phyloP scores from a whole-genome alignment of 2,113 vertebrate genomes.

The zebrafish (Danio rerio) region DNA sequence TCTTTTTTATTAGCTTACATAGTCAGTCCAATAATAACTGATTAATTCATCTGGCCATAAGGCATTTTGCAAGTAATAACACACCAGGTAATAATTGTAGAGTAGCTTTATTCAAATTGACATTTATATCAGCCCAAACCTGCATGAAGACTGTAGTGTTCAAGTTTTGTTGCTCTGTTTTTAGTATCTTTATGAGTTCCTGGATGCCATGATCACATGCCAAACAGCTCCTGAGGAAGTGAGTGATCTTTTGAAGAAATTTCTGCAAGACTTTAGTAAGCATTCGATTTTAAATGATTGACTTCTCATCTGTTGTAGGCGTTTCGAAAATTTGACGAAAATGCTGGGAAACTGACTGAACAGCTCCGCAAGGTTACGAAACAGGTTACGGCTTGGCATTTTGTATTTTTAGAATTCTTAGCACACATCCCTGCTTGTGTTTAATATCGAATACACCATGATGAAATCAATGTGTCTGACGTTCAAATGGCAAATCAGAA shows the following conservation, averaged over 20 bases:
- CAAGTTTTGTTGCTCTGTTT: conserved; percentile 5
- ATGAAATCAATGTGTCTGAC: neutral
- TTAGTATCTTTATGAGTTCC: conserved; percentile 90
- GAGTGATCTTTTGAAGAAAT: conserved; percentile 13
- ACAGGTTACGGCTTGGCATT: conserved; percentile 70
- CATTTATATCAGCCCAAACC: neutral
- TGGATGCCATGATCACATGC: conserved; percentile 91
- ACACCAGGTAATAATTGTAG: conserved; percentile 12
- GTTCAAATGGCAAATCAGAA: neutral
- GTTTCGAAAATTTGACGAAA: conserved; percentile 90
- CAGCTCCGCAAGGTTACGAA: conserved; percentile 87
- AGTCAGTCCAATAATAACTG: conserved; percentile 13
- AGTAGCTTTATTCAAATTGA: neutral
- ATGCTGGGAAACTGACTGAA: conserved; percentile 84
- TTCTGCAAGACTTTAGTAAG: neutral
- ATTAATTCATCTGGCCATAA: neutral
- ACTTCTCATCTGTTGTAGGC: conserved; percentile 69
- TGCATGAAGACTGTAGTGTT: neutral
- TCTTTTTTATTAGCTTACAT: conserved; percentile 2
- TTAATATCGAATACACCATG: neutral
- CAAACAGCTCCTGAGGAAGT: conserved; percentile 94
- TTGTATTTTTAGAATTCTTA: neutral
- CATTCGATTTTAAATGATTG: neutral
- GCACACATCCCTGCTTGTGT: neutral
- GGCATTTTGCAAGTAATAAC: conserved; percentile 25